These are phyloP conservation scores for Penaeus chinensis DNA, from an alignment of 1,140 invertebrate genomes.

Conservation along the genomic window DNA sequence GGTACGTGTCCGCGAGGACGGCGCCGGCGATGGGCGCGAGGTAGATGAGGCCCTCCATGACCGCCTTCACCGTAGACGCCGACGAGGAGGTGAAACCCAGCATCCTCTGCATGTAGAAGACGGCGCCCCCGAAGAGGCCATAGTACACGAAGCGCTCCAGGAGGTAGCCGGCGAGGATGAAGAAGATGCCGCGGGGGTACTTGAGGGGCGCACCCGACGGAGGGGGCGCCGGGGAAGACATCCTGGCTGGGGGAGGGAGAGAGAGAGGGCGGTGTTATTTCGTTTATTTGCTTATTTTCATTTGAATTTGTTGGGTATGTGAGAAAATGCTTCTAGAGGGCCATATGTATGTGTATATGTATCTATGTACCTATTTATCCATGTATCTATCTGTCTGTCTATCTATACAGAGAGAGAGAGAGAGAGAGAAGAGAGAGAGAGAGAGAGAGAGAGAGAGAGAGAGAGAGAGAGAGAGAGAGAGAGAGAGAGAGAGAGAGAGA, in stretches of 20 bases:
- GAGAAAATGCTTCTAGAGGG: too few relatives aligned
- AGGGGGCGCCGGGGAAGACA: neutral
- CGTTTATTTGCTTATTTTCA: too few relatives aligned
- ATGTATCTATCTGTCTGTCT: too few relatives aligned
- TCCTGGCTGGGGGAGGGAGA: neutral
- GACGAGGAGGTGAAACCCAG: constrained; percentile 50
- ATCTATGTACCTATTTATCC: too few relatives aligned
- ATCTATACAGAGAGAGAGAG: neutral
- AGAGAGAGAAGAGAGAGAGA: neutral
- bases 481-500: neutral
- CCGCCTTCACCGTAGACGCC: constrained; percentile 49
- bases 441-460: neutral
- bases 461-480: neutral
- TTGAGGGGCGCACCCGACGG: neutral
- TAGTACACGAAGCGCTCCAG: constrained; percentile 61
- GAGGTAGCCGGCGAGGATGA: constrained; percentile 47
- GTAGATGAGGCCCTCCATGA: constrained; percentile 70
- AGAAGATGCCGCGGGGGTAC: constrained; percentile 39
- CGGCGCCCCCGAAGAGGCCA: constrained; percentile 58
- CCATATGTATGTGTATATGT: too few relatives aligned
- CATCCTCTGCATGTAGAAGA: constrained; percentile 61
- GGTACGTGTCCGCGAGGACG: constrained; percentile 85
- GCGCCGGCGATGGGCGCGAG: constrained; percentile 88
- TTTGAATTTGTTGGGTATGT: too few relatives aligned
- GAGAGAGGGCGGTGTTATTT: neutral